Evolutionary conservation across 1,140 invertebrate genomes (phyloP).

Genomic region (Bombus picipes): DNA sequence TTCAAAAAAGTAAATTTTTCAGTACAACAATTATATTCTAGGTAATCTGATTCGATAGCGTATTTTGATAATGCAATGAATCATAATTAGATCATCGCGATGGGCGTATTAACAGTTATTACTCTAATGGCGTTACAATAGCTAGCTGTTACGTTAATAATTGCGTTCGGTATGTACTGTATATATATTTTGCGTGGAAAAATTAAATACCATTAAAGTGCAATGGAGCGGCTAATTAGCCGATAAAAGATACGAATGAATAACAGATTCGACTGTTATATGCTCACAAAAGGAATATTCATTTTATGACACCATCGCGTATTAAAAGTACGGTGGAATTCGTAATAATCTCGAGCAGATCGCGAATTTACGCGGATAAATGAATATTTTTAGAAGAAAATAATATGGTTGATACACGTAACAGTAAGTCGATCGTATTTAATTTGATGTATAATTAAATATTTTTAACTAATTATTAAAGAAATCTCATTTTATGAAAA

Average conservation of each 20-base stretch:
- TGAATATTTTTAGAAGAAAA: not conserved
- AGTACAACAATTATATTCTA: conserved; percentile 45
- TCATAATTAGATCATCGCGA: conserved; percentile 67
- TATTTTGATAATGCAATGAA: conserved; percentile 67
- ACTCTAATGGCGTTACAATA: conserved; percentile 69
- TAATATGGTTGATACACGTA: not conserved
- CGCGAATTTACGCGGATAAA: not conserved
- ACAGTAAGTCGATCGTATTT: not conserved
- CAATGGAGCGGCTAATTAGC: conserved; percentile 67
- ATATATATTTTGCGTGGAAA: conserved; percentile 62
- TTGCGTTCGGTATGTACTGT: conserved; percentile 51
- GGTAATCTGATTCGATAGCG: conserved; percentile 60
- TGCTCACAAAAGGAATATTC: conserved; percentile 29
- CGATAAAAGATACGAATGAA: conserved; percentile 63
- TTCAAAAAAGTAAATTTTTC: conserved; percentile 45
- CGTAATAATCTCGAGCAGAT: not conserved
- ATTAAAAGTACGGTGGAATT: not conserved
- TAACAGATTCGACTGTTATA: conserved; percentile 51
- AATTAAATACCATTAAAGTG: conserved; percentile 70
- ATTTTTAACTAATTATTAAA: not conserved
- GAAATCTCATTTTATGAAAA: not conserved
- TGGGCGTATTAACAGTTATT: conserved; percentile 65
- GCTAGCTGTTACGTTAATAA: conserved; percentile 63
- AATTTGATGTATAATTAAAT: not conserved
- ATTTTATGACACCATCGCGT: not conserved